These are phyloP conservation scores for Drosophila punjabiensis DNA, from an alignment of 1,140 invertebrate genomes.

Conservation along the genomic window DNA sequence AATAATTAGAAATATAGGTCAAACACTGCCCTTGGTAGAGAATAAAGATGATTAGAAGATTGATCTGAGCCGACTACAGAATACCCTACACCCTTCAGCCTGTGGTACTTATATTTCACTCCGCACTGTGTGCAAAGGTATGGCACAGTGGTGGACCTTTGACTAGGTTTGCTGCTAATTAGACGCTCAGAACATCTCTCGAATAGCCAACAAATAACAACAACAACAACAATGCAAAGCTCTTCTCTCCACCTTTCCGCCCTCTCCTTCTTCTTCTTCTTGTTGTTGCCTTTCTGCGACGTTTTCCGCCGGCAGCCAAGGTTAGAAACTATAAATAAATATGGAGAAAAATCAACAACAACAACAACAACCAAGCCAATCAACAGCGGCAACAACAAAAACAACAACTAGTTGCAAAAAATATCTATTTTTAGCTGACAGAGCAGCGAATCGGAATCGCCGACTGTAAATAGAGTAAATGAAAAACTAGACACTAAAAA, in stretches of 20 bases:
- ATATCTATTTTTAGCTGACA: conserved; percentile 46
- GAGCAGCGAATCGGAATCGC: conserved; percentile 13
- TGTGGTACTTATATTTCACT: not conserved
- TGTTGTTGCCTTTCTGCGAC: conserved; percentile 2
- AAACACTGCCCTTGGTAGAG: not conserved
- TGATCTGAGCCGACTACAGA: not conserved
- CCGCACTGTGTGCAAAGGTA: not conserved
- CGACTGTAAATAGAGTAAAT: conserved; percentile 41
- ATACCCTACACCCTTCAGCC: not conserved
- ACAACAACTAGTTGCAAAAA: conserved; percentile 52
- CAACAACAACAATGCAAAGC: conserved; percentile 14
- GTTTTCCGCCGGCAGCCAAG: conserved; percentile 47
- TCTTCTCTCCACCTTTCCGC: not conserved
- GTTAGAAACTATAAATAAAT: conserved; percentile 57
- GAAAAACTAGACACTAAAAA: conserved; percentile 44
- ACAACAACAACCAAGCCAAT: conserved; percentile 13
- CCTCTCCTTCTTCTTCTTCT: no score
- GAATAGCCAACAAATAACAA: conserved; percentile 11
- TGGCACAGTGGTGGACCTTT: not conserved
- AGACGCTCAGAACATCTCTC: conserved; percentile 10
- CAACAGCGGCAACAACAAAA: conserved; percentile 24
- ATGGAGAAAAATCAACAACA: conserved; percentile 59
- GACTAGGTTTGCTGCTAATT: conserved; percentile 32
- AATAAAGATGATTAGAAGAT: not conserved
- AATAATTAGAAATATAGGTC: not conserved